Conservation (phyloP, 2,113 vertebrate genomes). For the Mohoua ochrocephala region DNA sequence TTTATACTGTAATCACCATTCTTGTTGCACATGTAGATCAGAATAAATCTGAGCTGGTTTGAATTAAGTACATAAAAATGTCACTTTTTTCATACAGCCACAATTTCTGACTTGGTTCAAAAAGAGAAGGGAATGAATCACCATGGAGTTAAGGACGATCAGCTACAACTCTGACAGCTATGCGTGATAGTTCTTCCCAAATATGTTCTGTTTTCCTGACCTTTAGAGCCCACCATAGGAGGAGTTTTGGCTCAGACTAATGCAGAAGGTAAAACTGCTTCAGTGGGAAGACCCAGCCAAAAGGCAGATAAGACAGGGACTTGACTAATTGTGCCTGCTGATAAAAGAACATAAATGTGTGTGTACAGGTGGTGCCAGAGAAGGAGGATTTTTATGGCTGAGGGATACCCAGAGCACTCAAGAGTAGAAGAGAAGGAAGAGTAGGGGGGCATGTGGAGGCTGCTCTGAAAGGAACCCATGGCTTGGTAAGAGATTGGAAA, state of each 20-base stretch:
- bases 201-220: neutral
- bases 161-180: neutral
- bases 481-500: neutral
- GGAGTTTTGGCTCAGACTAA: neutral
- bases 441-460: rapidly evolving
- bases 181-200: neutral
- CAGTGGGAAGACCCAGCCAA: neutral
- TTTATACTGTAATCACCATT: neutral
- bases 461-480: neutral
- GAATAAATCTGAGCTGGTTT: neutral
- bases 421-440: neutral
- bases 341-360: neutral
- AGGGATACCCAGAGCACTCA: neutral
- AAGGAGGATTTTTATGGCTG: neutral
- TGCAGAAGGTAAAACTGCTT: neutral
- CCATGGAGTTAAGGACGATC: neutral
- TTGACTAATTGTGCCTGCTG: neutral
- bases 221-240: neutral
- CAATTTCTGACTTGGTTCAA: neutral
- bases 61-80: neutral
- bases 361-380: neutral
- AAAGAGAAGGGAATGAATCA: neutral
- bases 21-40: neutral
- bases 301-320: neutral
- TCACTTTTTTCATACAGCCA: neutral